Evolutionary conservation across 2,797 vertebrate species (phyloP).

Genomic region (Poecilia velifera): DNA sequence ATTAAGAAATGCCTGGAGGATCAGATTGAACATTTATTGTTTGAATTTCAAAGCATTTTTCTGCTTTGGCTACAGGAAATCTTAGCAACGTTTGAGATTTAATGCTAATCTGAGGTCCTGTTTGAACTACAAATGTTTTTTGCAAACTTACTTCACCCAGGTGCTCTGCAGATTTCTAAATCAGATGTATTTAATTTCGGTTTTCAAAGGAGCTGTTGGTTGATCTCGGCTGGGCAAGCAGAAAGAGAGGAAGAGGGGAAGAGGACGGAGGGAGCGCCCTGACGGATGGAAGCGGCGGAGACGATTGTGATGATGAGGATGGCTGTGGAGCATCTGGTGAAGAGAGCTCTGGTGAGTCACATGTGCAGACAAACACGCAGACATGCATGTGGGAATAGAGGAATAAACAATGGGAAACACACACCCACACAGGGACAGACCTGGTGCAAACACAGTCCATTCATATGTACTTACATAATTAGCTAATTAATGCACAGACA

Average conservation of each 20-base stretch:
- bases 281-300: conserved; percentile 66
- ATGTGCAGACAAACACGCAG: conserved; percentile 7
- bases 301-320: conserved; percentile 88
- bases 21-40: not conserved
- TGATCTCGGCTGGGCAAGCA: conserved; percentile 73
- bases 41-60: not conserved
- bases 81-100: not conserved
- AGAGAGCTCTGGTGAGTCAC: conserved; percentile 65
- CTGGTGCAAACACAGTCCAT: conserved; percentile 2
- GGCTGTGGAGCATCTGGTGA: conserved; percentile 88
- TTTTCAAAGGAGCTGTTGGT: conserved; percentile 75
- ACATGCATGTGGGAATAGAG: conserved; percentile 3
- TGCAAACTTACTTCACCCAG: not conserved
- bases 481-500: conserved; percentile 24
- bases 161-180: not conserved
- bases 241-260: conserved; percentile 67
- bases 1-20: not conserved
- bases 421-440: conserved; percentile 25
- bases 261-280: conserved; percentile 56
- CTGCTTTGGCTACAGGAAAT: not conserved
- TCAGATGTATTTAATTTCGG: conserved; percentile 9
- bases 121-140: not conserved
- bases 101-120: not conserved
- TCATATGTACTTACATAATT: conserved; percentile 23
- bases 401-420: conserved; percentile 47